Percentiles rank a stretch among this genome's conserved stretches.
phyloP scores from a whole-genome alignment of 2,888 invertebrate genomes.

The Ectemnius continuus region DNA sequence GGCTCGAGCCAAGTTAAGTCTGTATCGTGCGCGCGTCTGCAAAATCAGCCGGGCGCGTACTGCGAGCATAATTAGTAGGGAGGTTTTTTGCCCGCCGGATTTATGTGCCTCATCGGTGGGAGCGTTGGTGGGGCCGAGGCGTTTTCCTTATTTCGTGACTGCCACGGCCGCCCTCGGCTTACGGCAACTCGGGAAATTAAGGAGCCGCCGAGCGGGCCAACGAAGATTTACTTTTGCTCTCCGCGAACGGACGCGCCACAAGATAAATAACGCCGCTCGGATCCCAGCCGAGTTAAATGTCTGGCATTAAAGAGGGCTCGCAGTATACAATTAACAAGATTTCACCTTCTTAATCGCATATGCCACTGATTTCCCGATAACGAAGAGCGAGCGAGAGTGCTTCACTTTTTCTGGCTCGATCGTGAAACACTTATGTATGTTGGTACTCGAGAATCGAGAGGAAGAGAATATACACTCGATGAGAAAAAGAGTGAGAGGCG shows the following conservation, averaged over 20 bases:
- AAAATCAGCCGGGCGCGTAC: background rate
- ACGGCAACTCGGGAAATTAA: conserved; percentile 47
- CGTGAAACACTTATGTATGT: too few relatives aligned
- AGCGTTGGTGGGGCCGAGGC: background rate
- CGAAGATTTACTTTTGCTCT: conserved; percentile 52
- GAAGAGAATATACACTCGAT: background rate
- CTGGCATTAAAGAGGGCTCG: background rate
- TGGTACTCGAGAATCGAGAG: background rate
- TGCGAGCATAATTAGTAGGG: conserved; percentile 40
- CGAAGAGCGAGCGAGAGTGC: too few relatives aligned
- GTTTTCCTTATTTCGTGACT: conserved; percentile 4
- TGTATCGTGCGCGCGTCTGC: too few relatives aligned
- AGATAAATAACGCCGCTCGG: conserved; percentile 41
- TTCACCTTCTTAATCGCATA: too few relatives aligned
- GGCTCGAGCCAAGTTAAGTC: background rate
- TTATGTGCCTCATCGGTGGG: conserved; percentile 9
- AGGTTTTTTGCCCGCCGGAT: conserved; percentile 44
- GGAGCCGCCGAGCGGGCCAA: conserved; percentile 33
- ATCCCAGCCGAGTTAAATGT: background rate
- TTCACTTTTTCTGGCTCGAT: too few relatives aligned
- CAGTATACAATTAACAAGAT: too few relatives aligned
- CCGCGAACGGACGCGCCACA: conserved; percentile 26
- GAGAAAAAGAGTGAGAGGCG: background rate
- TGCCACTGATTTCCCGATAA: too few relatives aligned
- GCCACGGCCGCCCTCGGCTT: conserved; percentile 18